Evolutionary conservation across 2,797 vertebrate genomes (phyloP), one percentile per base, ranked within the genome.

Genomic region (Gambusia yucatana): DNA sequence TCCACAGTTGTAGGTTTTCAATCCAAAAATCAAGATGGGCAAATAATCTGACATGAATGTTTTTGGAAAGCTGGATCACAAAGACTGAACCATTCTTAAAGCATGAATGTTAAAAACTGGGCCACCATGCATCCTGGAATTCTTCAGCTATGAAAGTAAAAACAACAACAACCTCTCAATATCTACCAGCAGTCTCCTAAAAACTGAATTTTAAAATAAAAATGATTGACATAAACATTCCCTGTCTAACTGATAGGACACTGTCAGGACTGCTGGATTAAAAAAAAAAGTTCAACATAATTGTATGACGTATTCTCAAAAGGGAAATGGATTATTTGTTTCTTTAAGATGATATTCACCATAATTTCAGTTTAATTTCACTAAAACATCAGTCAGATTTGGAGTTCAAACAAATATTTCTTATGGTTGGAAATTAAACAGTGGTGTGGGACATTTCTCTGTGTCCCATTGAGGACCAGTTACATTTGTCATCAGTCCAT

Each of bases 401-500:
- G 71, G n/a, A 72, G 43, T 57, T 79, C 13, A 75, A 74, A 77
- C 72, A 63, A 63, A 63, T 17, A 36, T 7, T 63, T 73, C 4
- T 14, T 67, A 67, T 55, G 47, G 25, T 84, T 61, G 11, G 25
- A 77, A 77, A 80, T 63, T 55, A 33, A 76, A 67, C 78, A 65
- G 69, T 63, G 20, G 36, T 71, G 36, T 16, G 13, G 28, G 55
- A 63, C 14, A 73, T 79, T 81, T 84, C 75, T 73, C 70, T 72
- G 55, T 85, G 52, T 79, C 57, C 65, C 65, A 78, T 77, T 88
- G 63, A 47, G 73, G 33, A 79, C 81, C 71, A 47, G 77, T 86
- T 73, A 80, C 70, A 90, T 90, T 84, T 88, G 75, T 87, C 77
- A 82, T 84, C 86, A 79, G 63, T 59, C 82, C 83, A 73, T 72